Evolutionary conservation across 2,113 vertebrate species (phyloP), one percentile per base, ranked within the genome.

Genomic region (Seriola quinqueradiata): DNA sequence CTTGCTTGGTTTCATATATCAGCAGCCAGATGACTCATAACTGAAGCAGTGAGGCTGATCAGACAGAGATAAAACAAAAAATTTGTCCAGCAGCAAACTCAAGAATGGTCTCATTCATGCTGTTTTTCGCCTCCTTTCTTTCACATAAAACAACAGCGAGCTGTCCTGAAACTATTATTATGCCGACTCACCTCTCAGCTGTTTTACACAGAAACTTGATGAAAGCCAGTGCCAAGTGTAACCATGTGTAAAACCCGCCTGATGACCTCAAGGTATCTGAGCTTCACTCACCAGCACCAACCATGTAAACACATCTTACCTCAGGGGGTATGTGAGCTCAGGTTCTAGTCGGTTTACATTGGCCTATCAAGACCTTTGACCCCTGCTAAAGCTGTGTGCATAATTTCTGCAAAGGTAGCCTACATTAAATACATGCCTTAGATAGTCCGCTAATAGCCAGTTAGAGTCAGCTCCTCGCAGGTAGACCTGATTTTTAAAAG

Each of bases 21-120:
- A 81, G 11, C 68, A 40, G 68, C 40, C 48, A 69, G 38, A 75
- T 89, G 85, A 92, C 66, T 90, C 82, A 79, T 57, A 38, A n/a
- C 25, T 32, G 16, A 34, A 34, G 40, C 52, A 60, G 36, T 21
- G 36, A 69, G 32, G 21, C 50, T 14, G 68, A 83, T 87, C 59
- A n/a, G 71, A 54, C 8, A 17, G 46, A 46, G 75, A 85, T 80
- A 79, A 55, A 57, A 34, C 5, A 0, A 54, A 28, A 70, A 64
- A 9, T 42, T 59, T 10, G 4, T 40, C 75, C 9, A 36, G 70
- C 54, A 55, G 60, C 52, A 25, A 70, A 28, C 48, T 71, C 19
- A 57, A 19, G 3, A 28, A 64, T 28, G 59, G 16, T 36, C 9
- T n/a, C 50, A 25, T 34, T 72, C 8, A 21, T 38, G 44, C 40